These are phyloP conservation scores for Salticus scenicus DNA, from an alignment of 2,888 invertebrate species.

Conservation along the genomic window DNA sequence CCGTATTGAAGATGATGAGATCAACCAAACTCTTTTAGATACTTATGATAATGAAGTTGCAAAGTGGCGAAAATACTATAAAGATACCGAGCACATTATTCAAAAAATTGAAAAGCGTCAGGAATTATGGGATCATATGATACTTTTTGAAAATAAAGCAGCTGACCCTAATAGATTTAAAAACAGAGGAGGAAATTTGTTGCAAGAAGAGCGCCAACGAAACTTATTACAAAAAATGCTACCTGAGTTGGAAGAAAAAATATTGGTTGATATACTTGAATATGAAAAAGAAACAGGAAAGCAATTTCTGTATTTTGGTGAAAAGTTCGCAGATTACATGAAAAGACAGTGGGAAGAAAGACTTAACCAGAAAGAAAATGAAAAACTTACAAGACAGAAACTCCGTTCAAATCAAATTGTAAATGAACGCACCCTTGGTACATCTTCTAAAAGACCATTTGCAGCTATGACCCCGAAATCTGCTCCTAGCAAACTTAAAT, in stretches of 20 bases:
- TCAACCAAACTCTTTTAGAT: conserved; percentile 86
- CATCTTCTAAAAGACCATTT: conserved; percentile 28
- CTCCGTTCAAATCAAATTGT: conserved; percentile 1
- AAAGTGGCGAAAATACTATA: conserved; percentile 78
- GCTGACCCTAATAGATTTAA: conserved; percentile 88
- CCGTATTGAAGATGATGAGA: conserved; percentile 78
- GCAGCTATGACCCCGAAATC: conserved; percentile 25
- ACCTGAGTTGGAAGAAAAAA: conserved; percentile 76
- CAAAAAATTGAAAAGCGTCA: conserved; percentile 81
- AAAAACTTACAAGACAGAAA: conserved; percentile 39
- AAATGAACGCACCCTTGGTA: not conserved
- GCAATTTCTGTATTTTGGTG: conserved; percentile 38
- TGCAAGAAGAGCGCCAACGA: conserved; percentile 91
- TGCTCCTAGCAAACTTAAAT: conserved; percentile 54
- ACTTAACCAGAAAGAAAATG: conserved; percentile 55
- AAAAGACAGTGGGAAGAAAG: conserved; percentile 48
- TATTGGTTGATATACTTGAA: conserved; percentile 38
- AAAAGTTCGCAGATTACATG: conserved; percentile 34
- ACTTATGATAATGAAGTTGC: conserved; percentile 87
- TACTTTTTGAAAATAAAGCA: conserved; percentile 84
- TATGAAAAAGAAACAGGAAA: conserved; percentile 37
- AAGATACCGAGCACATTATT: conserved; percentile 75
- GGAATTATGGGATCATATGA: conserved; percentile 84
- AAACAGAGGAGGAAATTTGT: conserved; percentile 89
- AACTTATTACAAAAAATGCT: conserved; percentile 84